Conservation (phyloP, 2,888 invertebrate genomes). For the Falcaria lacertinaria region DNA sequence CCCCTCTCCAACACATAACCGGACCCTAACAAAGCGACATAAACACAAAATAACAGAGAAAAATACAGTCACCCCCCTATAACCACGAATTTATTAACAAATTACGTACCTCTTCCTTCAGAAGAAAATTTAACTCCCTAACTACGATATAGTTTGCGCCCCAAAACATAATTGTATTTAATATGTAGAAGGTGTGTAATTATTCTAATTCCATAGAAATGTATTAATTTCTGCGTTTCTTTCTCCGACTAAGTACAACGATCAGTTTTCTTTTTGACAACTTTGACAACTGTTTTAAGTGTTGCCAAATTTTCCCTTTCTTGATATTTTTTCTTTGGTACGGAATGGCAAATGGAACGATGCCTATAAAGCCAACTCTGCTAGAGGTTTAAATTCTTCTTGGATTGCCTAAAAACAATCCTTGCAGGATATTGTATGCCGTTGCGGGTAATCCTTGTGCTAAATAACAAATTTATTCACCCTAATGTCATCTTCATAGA, state of each 20-base stretch:
- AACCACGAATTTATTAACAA: constrained; percentile 65
- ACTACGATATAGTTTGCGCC: constrained; percentile 86
- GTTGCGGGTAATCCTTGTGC: too few relatives aligned
- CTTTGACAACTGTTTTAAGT: constrained; percentile 5
- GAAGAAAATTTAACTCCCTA: constrained; percentile 87
- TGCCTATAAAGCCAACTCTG: too few relatives aligned
- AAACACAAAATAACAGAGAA: constrained; percentile 27
- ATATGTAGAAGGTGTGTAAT: constrained; percentile 56
- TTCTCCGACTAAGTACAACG: constrained; percentile 58
- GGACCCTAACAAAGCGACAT: constrained; percentile 5
- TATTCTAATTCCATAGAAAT: constrained; percentile 72
- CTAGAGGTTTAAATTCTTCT: too few relatives aligned
- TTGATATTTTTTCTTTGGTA: too few relatives aligned
- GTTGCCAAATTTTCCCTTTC: too few relatives aligned
- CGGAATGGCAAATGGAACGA: too few relatives aligned
- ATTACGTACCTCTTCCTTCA: constrained; percentile 86
- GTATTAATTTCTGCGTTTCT: constrained; percentile 52
- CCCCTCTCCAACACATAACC: too few relatives aligned
- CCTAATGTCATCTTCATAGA: too few relatives aligned
- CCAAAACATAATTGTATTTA: constrained; percentile 88
- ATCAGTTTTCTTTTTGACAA: constrained; percentile 64
- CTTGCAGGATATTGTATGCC: too few relatives aligned
- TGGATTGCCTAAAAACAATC: too few relatives aligned
- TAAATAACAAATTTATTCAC: too few relatives aligned
- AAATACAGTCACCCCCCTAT: constrained; percentile 41